Evolutionary conservation across 2,888 invertebrate species (phyloP).

Genomic region (Dryobotodes eremita): DNA sequence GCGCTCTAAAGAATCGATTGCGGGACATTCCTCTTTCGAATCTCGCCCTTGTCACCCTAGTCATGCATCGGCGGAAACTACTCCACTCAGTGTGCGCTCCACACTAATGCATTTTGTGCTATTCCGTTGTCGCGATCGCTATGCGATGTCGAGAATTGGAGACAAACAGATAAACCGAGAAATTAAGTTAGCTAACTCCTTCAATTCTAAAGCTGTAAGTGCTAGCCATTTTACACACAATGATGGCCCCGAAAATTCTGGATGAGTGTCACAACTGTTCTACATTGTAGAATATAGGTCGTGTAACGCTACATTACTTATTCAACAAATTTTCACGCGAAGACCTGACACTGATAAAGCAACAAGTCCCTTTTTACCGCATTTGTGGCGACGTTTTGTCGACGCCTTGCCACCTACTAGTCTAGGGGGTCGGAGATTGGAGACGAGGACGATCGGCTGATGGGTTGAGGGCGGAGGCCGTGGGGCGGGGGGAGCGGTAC

Average conservation of each 20-base stretch:
- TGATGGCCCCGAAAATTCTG: conserved; percentile 38
- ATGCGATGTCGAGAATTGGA: conserved; percentile 26
- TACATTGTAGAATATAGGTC: conserved; percentile 66
- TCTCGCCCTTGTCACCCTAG: conserved; percentile 75
- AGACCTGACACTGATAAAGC: conserved; percentile 87
- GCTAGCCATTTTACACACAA: conserved; percentile 25
- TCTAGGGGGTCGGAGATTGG: conserved; percentile 67
- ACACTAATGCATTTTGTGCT: conserved; percentile 57
- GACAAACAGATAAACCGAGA: conserved; percentile 4
- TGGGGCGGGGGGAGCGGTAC: conserved; percentile 59
- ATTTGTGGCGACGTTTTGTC: conserved; percentile 83
- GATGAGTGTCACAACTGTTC: conserved; percentile 53
- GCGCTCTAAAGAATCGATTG: conserved; percentile 78
- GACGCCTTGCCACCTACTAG: conserved; percentile 73
- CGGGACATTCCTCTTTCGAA: conserved; percentile 77
- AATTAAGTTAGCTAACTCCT: conserved; percentile 25
- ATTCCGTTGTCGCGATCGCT: conserved; percentile 37
- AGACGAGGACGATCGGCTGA: conserved; percentile 69
- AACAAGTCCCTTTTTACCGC: conserved; percentile 88
- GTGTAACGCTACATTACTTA: conserved; percentile 70
- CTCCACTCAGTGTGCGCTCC: conserved; percentile 64
- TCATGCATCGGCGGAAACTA: conserved; percentile 65
- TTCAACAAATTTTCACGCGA: conserved; percentile 78
- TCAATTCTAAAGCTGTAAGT: conserved; percentile 2
- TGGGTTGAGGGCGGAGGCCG: conserved; percentile 53